Conservation (phyloP, 2,113 vertebrate genomes). For the Anoplopoma fimbria region DNA sequence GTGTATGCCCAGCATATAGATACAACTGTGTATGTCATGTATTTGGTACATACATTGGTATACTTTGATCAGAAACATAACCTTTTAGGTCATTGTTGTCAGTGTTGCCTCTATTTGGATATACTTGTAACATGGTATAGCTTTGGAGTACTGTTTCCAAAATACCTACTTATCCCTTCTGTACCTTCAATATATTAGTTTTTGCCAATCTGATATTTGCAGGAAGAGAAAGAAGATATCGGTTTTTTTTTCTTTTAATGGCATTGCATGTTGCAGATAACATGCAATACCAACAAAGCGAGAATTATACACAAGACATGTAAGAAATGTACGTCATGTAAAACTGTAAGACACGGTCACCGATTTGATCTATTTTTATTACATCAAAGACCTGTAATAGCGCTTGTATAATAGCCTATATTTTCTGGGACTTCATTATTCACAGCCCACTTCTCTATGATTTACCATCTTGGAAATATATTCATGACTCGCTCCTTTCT, state of each 20-base stretch:
- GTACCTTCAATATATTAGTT: background rate
- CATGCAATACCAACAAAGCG: background rate
- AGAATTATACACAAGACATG: background rate
- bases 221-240: background rate
- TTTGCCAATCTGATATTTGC: conserved; percentile 1
- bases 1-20: background rate
- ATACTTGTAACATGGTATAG: background rate
- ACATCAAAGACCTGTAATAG: conserved; percentile 31
- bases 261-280: background rate
- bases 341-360: conserved; percentile 3
- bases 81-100: background rate
- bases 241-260: background rate
- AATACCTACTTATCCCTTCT: background rate
- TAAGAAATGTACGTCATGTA: background rate
- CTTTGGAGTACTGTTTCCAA: background rate
- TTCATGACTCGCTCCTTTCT: conserved; percentile 60
- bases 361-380: conserved; percentile 40
- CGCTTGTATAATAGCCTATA: conserved; percentile 38
- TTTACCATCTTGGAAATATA: conserved; percentile 61
- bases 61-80: background rate
- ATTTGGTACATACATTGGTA: background rate
- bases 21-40: background rate
- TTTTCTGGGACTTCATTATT: conserved; percentile 51
- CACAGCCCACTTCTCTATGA: conserved; percentile 58
- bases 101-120: background rate